These are phyloP conservation scores for Acropternis orthonyx DNA, from an alignment of 2,797 vertebrate species.

Conservation along the genomic window DNA sequence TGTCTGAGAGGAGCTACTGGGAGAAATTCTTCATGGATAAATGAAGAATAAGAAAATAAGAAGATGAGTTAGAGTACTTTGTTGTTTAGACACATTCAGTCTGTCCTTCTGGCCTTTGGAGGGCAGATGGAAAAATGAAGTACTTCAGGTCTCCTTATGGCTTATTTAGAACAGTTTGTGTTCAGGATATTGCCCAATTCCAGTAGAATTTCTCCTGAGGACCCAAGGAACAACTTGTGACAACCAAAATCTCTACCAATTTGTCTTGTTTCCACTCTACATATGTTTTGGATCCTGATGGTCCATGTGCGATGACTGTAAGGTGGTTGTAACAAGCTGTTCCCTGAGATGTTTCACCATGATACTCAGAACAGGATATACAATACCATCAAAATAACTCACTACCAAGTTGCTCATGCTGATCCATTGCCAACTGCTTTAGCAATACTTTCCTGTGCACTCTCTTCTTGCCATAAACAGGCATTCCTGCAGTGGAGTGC, in stretches of 20 bases:
- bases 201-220: neutral
- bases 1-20: neutral
- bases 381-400: constrained; percentile 19
- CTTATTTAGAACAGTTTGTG: neutral
- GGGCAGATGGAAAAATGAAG: neutral
- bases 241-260: neutral
- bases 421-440: constrained; percentile 9
- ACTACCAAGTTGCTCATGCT: constrained; percentile 5
- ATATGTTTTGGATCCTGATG: neutral
- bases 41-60: neutral
- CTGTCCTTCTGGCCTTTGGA: neutral
- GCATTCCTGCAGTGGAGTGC: neutral
- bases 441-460: neutral
- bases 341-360: neutral
- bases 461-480: constrained; percentile 33
- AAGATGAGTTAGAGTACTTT: neutral
- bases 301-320: neutral
- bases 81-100: neutral
- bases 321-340: constrained; percentile 35
- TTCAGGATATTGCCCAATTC: constrained; percentile 21
- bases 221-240: neutral
- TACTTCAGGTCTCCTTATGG: neutral
- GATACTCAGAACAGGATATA: constrained; percentile 12
- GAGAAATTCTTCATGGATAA: neutral
- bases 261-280: neutral